Percentiles rank a stretch among this genome's conserved stretches.
These are phyloP conservation scores for Sinocyclocheilus maitianheensis DNA, from an alignment of 2,113 vertebrate genomes.

Conservation along the genomic window DNA sequence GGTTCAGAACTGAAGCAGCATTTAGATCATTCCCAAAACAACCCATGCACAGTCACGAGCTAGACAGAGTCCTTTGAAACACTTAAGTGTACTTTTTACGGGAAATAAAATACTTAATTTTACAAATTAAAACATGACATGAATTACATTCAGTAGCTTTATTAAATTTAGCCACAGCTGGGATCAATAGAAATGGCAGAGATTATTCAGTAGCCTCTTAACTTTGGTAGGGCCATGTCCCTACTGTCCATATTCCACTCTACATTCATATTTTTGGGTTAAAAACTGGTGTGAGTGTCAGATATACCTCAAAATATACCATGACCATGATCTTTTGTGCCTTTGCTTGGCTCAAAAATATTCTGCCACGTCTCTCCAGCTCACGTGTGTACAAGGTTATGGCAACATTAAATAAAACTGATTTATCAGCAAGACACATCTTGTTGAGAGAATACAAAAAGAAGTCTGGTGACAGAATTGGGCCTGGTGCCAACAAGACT, in stretches of 20 bases:
- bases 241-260: background rate
- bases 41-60: background rate
- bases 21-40: background rate
- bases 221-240: background rate
- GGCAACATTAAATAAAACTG: constrained; percentile 18
- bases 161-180: background rate
- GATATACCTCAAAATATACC: background rate
- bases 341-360: background rate
- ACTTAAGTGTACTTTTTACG: background rate
- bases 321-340: background rate
- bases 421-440: constrained; percentile 44
- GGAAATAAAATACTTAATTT: background rate
- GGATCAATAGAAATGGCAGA: background rate
- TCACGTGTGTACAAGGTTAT: constrained; percentile 21
- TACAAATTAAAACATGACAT: background rate
- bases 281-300: background rate
- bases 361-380: background rate
- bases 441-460: constrained; percentile 45
- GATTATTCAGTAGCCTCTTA: background rate
- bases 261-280: background rate
- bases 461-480: constrained; percentile 33
- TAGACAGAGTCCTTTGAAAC: background rate
- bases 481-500: constrained; percentile 47
- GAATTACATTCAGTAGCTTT: background rate
- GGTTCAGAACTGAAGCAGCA: background rate